phyloP scores from a whole-genome alignment of 1,140 invertebrate species.

The Drosophila baimaii region DNA sequence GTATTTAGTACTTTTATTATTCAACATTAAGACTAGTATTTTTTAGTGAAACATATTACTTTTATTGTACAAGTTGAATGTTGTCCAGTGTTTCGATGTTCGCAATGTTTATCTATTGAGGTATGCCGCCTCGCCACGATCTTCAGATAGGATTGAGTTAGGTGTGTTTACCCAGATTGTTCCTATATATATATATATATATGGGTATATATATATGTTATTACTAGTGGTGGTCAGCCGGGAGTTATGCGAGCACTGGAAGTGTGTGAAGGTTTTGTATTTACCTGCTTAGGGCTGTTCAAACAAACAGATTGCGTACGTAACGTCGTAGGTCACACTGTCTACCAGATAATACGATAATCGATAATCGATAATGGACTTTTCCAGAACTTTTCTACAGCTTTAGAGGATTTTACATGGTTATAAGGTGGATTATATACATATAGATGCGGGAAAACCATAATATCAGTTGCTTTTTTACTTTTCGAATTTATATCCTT shows the following conservation, averaged over 20 bases:
- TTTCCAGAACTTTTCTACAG: too few relatives aligned
- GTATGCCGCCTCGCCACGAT: constrained; percentile 29
- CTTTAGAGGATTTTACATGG: too few relatives aligned
- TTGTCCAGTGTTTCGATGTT: constrained; percentile 5
- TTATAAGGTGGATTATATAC: too few relatives aligned
- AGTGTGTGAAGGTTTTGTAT: constrained; percentile 49
- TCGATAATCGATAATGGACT: background rate
- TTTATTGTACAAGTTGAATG: background rate
- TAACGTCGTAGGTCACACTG: constrained; percentile 32
- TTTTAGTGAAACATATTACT: too few relatives aligned
- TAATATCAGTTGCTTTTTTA: too few relatives aligned
- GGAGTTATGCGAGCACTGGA: constrained; percentile 25
- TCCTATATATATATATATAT: constrained; percentile 14
- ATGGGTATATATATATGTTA: constrained; percentile 3
- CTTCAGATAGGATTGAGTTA: constrained; percentile 31
- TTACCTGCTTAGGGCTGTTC: constrained; percentile 38
- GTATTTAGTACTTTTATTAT: too few relatives aligned
- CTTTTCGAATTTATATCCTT: too few relatives aligned
- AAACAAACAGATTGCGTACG: constrained; percentile 18
- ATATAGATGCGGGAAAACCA: too few relatives aligned
- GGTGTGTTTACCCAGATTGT: constrained; percentile 41
- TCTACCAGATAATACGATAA: constrained; percentile 14
- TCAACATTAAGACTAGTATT: background rate
- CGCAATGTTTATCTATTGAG: constrained; percentile 28
- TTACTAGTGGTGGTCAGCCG: constrained; percentile 5